These are phyloP conservation scores for Eupithecia exiguata DNA, from an alignment of 2,888 invertebrate genomes.

Conservation along the genomic window DNA sequence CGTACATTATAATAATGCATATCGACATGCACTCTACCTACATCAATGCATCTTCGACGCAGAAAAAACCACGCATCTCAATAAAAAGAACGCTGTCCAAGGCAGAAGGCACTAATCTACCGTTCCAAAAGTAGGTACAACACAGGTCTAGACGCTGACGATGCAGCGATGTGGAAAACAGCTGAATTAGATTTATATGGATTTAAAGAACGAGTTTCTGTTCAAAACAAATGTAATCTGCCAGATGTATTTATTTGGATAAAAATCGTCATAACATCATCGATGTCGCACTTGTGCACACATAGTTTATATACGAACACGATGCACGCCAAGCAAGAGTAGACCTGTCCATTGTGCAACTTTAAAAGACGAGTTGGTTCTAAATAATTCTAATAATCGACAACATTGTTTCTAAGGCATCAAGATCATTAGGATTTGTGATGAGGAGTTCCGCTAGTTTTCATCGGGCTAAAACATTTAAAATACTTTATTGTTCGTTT, in stretches of 20 bases:
- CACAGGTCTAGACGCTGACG: background rate
- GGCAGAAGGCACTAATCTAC: background rate
- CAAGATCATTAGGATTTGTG: too few relatives aligned
- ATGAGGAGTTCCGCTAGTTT: too few relatives aligned
- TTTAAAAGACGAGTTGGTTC: background rate
- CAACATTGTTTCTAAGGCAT: too few relatives aligned
- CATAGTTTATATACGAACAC: background rate
- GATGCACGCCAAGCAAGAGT: background rate
- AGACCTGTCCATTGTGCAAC: background rate
- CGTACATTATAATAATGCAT: constrained; percentile 20
- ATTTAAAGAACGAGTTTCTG: background rate
- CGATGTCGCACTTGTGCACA: background rate
- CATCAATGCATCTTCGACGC: background rate
- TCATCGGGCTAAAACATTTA: too few relatives aligned
- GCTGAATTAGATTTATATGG: background rate
- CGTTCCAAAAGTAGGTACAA: background rate
- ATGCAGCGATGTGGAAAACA: background rate
- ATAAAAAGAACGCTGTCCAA: background rate
- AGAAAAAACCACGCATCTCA: background rate
- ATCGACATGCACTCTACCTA: constrained; percentile 9
- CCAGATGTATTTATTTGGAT: background rate
- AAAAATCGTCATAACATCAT: background rate
- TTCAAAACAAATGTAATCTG: background rate
- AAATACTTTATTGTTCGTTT: too few relatives aligned
- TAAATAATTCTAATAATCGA: too few relatives aligned